Base-by-base conservation (phyloP, 2,888 invertebrate species). In the Cistogaster globosa region DNA sequence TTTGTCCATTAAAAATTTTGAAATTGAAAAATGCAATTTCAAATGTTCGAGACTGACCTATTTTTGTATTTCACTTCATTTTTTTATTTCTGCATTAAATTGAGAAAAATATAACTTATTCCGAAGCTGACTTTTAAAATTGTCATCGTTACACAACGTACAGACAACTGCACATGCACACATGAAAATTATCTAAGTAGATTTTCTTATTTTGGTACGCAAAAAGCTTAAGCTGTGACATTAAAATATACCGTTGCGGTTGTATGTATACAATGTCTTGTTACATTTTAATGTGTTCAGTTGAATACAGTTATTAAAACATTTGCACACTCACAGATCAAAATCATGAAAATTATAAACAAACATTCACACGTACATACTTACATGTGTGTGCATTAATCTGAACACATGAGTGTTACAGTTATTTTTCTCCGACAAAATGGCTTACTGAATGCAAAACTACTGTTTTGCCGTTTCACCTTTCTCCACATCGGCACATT, bases 171-270 rank as follows among this genome's bases (percentile, higher is more conserved):
- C 58, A 67, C 20, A 62, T 53, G 6, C 51, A 32, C 42, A 45
- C n/a, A 22, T 51, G n/a, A n/a, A n/a, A n/a, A n/a, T n/a, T n/a
- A n/a, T n/a, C n/a, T n/a, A n/a, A n/a, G n/a, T n/a, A n/a, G n/a
- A 16, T 32, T 68, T 26, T 26, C 26, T 26, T 51, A 12, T 22
- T 68, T 79, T 69, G 63, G 62, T 42, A 48, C 69, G 58, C 38
- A 63, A 58, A 60, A 69, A 55, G 12, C 6, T 82, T 69, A 65
- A 78, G 62, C 68, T 18, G 74, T 48, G 69, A 63, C 63, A 78
- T 71, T 84, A 71, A 80, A 62, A 45, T 60, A n/a, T 65, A 57
- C 45, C 71, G 69, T 67, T 75, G 14, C 65, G 18, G 22, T 63
- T 51, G 55, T 3, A 48, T 72, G 75, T 16, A n/a, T 69, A 72